Conservation (phyloP, 2,797 vertebrate species). For the Molothrus ater region DNA sequence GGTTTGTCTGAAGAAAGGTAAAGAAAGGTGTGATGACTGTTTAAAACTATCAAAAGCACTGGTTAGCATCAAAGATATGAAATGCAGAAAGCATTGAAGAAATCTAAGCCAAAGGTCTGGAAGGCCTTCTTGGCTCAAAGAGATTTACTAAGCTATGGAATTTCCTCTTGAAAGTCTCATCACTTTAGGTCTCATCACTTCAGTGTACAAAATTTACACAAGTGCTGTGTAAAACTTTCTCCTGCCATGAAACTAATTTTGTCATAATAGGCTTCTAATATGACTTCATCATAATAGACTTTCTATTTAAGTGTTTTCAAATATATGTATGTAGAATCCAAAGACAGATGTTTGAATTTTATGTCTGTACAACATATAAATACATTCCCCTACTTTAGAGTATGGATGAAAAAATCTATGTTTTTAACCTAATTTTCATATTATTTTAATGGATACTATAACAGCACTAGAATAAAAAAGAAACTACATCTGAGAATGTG, state of each 20-base stretch:
- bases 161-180: not conserved
- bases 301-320: not conserved
- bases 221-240: not conserved
- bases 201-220: not conserved
- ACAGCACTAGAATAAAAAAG: not conserved
- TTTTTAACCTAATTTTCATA: not conserved
- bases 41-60: not conserved
- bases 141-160: not conserved
- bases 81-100: accelerated
- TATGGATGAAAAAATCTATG: accelerated
- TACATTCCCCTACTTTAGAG: not conserved
- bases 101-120: not conserved
- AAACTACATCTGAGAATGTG: not conserved
- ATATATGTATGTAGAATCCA: not conserved
- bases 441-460: not conserved
- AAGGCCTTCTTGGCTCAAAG: not conserved
- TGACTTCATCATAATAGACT: not conserved
- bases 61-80: not conserved
- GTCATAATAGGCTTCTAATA: not conserved
- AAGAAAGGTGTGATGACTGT: not conserved
- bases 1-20: not conserved
- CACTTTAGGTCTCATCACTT: not conserved
- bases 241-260: not conserved
- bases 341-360: not conserved
- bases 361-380: not conserved